Percentiles rank a stretch among this genome's conserved stretches.
Conservation (phyloP, 2,797 vertebrate species). For the Spheniscus humboldti region DNA sequence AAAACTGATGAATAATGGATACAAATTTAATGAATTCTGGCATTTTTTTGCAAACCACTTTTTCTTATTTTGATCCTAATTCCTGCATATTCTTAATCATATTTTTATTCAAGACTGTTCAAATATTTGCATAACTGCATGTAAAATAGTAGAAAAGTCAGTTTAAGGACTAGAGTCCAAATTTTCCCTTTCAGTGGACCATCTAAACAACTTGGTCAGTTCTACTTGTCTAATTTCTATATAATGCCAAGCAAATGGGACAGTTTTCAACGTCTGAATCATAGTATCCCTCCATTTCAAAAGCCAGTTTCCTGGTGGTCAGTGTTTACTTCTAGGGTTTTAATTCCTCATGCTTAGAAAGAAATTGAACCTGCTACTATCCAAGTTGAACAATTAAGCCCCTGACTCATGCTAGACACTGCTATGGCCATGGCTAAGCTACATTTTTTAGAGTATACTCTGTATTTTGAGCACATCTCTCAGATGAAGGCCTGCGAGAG, state of each 20-base stretch:
- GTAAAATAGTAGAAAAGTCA: neutral
- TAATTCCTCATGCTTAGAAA: neutral
- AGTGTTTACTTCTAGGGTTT: neutral
- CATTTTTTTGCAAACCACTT: neutral
- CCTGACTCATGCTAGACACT: neutral
- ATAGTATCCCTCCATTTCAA: neutral
- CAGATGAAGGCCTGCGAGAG: neutral
- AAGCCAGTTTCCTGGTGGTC: neutral
- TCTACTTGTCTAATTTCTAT: neutral
- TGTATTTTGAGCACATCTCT: neutral
- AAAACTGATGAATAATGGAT: neutral
- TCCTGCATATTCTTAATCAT: neutral
- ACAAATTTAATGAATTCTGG: accelerated
- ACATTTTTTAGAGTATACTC: neutral
- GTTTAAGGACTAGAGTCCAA: neutral
- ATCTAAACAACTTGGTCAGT: neutral
- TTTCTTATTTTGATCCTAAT: neutral
- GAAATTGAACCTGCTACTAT: neutral
- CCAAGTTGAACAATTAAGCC: neutral
- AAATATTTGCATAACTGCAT: neutral
- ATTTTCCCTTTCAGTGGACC: neutral
- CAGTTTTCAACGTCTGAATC: neutral
- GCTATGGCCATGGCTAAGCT: neutral
- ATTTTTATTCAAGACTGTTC: neutral
- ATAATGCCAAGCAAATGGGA: neutral